phyloP scores from a whole-genome alignment of 2,113 vertebrate species.

The Calidris pygmaea region DNA sequence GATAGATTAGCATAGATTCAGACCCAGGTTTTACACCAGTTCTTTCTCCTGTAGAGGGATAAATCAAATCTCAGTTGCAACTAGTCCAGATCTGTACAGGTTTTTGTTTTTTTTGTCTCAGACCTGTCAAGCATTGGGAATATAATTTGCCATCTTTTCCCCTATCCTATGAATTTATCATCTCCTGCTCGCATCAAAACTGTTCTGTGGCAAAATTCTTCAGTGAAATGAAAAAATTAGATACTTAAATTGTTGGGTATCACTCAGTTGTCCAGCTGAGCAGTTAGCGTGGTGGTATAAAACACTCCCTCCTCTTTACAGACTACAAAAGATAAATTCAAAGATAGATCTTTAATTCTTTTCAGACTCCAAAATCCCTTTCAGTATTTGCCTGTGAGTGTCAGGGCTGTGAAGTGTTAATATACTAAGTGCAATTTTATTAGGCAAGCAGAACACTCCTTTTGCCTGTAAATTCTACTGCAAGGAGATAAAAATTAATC shows the following conservation, averaged over 20 bases:
- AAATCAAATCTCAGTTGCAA: background rate
- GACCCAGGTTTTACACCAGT: background rate
- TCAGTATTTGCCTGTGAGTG: background rate
- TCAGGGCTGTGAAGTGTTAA: background rate
- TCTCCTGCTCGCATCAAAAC: background rate
- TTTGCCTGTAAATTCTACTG: conserved; percentile 16
- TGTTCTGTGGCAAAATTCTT: background rate
- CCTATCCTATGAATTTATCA: background rate
- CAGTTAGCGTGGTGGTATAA: background rate
- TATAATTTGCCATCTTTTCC: background rate
- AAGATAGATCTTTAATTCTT: background rate
- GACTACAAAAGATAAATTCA: background rate
- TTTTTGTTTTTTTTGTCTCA: background rate
- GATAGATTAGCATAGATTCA: background rate
- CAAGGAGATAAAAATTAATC: conserved; percentile 32
- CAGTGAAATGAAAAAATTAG: background rate
- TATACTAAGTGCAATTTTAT: conserved; percentile 34
- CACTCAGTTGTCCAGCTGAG: background rate
- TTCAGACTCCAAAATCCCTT: background rate
- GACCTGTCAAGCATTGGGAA: background rate
- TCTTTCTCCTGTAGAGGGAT: background rate
- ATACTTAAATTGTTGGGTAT: background rate
- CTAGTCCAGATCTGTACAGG: background rate
- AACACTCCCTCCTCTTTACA: background rate
- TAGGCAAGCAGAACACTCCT: conserved; percentile 17